These are phyloP conservation scores for Catagonus wagneri DNA, from an alignment of 2,113 vertebrate species.

Conservation along the genomic window DNA sequence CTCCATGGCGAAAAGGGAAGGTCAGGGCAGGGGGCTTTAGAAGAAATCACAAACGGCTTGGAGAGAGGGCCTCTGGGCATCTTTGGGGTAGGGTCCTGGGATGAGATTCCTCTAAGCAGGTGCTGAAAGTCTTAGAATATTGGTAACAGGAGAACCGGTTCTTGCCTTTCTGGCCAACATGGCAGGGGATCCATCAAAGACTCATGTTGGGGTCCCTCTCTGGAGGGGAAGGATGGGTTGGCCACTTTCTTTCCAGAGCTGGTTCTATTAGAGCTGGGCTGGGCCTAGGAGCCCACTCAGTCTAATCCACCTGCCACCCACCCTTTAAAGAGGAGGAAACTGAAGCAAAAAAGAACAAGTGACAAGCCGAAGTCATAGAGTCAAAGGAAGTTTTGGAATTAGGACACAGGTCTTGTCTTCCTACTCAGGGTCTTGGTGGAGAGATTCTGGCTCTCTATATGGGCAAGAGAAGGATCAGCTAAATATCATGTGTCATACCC, in stretches of 20 bases:
- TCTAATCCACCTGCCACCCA: neutral
- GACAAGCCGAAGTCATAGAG: neutral
- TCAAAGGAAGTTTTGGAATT: neutral
- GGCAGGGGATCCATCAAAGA: neutral
- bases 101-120: neutral
- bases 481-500: neutral
- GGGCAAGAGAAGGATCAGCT: neutral
- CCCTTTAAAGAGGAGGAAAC: neutral
- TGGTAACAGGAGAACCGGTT: neutral
- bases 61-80: neutral
- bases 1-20: neutral
- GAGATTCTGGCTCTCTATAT: neutral
- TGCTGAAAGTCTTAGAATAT: neutral
- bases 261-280: neutral
- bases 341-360: neutral
- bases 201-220: neutral
- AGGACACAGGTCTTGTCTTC: neutral
- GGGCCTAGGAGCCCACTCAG: neutral
- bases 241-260: neutral
- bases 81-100: too few species aligned
- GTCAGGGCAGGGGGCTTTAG: neutral
- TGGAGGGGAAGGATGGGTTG: too few species aligned
- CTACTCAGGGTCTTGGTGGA: too few species aligned
- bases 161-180: neutral
- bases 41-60: neutral